Evolutionary conservation across 2,113 vertebrate genomes (phyloP).

Genomic region (Phalacrocorax brasilianus): DNA sequence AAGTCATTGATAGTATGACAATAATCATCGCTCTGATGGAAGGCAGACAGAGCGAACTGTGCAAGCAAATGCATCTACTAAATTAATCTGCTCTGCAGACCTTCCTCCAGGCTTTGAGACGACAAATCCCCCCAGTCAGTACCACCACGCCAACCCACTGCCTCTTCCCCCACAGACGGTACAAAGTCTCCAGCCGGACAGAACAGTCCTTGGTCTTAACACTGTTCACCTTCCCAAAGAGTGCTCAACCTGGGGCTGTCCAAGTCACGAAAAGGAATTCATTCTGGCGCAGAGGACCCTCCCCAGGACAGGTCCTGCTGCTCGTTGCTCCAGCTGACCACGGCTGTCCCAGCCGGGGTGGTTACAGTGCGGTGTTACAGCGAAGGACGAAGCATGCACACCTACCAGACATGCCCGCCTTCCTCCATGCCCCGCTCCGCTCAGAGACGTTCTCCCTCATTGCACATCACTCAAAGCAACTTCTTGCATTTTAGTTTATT

Average conservation of each 20-base stretch:
- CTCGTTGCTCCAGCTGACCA: neutral
- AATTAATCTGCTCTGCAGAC: neutral
- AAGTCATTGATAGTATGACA: neutral
- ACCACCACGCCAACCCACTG: neutral
- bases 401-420: accelerated
- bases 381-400: accelerated
- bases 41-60: neutral
- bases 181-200: neutral
- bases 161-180: accelerated
- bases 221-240: neutral
- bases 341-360: neutral
- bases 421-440: neutral
- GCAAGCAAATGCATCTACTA: neutral
- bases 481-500: conserved; percentile 77
- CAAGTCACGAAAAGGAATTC: neutral
- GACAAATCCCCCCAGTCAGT: neutral
- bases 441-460: neutral
- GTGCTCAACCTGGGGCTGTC: neutral
- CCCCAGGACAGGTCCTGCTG: neutral
- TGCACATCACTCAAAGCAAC: conserved; percentile 69
- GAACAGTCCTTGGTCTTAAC: accelerated
- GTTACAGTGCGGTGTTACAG: neutral
- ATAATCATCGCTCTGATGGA: accelerated
- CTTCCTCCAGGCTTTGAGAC: neutral
- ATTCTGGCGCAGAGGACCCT: neutral